These are phyloP conservation scores for Augochlora pura DNA, from an alignment of 1,140 invertebrate genomes.

Conservation along the genomic window DNA sequence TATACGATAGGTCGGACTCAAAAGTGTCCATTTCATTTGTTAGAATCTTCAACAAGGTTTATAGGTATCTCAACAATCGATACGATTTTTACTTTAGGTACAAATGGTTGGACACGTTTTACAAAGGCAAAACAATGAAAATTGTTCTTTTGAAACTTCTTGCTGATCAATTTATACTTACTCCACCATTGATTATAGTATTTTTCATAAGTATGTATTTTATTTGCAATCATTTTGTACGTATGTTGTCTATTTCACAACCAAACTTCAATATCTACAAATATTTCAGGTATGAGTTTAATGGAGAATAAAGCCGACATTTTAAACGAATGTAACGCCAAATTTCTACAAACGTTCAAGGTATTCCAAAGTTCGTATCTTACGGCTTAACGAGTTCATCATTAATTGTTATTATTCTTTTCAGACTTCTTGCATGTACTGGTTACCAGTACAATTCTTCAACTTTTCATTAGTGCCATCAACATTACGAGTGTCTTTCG, in stretches of 20 bases:
- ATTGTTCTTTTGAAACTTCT: conserved; percentile 86
- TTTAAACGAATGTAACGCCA: conserved; percentile 85
- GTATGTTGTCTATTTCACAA: too few species aligned
- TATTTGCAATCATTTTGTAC: neutral
- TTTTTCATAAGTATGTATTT: conserved; percentile 86
- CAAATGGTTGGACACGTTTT: conserved; percentile 86
- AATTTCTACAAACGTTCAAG: conserved; percentile 87
- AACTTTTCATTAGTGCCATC: conserved; percentile 88
- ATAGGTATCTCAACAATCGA: neutral
- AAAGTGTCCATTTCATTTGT: too few species aligned
- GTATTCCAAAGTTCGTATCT: conserved; percentile 60
- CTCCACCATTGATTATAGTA: conserved; percentile 84
- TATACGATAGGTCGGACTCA: neutral
- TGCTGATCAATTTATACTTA: conserved; percentile 89
- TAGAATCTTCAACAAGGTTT: neutral
- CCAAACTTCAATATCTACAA: neutral
- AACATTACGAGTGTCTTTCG: conserved; percentile 85
- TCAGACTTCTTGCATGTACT: conserved; percentile 86
- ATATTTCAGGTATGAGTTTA: conserved; percentile 85
- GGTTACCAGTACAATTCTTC: conserved; percentile 88
- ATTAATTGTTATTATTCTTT: conserved; percentile 31
- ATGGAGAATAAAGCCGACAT: conserved; percentile 86
- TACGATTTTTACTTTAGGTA: conserved; percentile 83
- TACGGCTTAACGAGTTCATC: neutral
- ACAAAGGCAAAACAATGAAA: conserved; percentile 83